Conservation (phyloP, 1,140 invertebrate species). For the Euschistus heros region DNA sequence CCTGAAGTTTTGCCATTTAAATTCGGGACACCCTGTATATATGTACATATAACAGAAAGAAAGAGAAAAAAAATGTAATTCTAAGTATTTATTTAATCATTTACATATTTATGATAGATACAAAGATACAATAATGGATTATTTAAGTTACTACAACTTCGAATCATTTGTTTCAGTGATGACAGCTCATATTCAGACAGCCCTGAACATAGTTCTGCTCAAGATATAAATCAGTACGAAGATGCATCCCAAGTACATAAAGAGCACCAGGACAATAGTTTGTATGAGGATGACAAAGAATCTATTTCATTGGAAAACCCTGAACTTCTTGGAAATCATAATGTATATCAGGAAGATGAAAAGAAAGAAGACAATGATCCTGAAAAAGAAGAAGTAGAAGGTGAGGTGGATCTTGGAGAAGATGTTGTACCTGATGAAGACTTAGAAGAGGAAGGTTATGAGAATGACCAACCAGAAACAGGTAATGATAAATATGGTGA, state of each 20-base stretch:
- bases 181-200: neutral
- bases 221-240: neutral
- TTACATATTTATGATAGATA: too few relatives aligned
- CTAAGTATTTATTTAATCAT: too few relatives aligned
- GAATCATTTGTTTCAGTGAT: neutral
- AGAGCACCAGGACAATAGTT: neutral
- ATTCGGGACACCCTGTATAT: too few relatives aligned
- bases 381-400: neutral
- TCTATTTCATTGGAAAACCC: constrained; percentile 31
- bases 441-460: neutral
- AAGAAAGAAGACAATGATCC: constrained; percentile 6
- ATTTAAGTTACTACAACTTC: neutral
- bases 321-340: constrained; percentile 17
- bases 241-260: neutral
- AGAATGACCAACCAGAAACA: neutral
- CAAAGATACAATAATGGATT: too few relatives aligned
- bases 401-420: constrained; percentile 11
- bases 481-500: neutral
- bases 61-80: too few relatives aligned
- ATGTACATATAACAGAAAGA: too few relatives aligned
- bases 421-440: constrained; percentile 8
- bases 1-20: too few relatives aligned
- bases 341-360: neutral
- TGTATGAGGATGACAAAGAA: constrained; percentile 22
- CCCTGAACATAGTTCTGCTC: neutral